Conservation (phyloP, 2,113 vertebrate species). For the Riparia riparia region DNA sequence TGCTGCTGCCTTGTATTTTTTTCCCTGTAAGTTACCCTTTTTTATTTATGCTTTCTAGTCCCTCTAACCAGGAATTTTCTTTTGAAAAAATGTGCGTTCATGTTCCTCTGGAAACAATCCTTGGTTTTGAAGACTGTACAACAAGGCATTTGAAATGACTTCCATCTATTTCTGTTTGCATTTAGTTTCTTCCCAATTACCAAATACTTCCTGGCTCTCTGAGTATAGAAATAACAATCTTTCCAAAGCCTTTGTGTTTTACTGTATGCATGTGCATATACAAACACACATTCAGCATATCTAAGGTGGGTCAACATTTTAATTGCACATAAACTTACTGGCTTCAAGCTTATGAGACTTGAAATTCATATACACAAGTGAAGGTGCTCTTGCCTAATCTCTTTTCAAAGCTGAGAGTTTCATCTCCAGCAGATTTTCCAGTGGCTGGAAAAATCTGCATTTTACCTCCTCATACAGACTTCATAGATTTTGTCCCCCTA, state of each 20-base stretch:
- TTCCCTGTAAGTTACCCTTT: background rate
- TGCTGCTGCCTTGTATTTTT: background rate
- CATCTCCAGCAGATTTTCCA: background rate
- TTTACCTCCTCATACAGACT: background rate
- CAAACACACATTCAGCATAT: background rate
- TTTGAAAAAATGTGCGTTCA: background rate
- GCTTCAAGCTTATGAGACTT: background rate
- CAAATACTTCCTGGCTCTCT: background rate
- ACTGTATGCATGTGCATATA: background rate
- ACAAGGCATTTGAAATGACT: background rate
- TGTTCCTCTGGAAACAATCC: background rate
- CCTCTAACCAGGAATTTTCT: background rate
- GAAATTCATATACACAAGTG: background rate
- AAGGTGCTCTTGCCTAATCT: background rate
- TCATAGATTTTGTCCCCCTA: background rate
- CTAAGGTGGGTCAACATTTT: background rate
- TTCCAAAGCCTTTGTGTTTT: background rate
- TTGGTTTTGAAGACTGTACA: background rate
- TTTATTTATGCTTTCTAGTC: background rate
- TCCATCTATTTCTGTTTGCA: background rate
- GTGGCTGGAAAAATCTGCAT: background rate
- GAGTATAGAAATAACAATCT: background rate
- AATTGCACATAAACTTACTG: background rate
- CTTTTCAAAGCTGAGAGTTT: background rate
- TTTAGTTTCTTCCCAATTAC: background rate